These are phyloP conservation scores for Eumaeus atala DNA, from an alignment of 1,140 invertebrate genomes.

Conservation along the genomic window DNA sequence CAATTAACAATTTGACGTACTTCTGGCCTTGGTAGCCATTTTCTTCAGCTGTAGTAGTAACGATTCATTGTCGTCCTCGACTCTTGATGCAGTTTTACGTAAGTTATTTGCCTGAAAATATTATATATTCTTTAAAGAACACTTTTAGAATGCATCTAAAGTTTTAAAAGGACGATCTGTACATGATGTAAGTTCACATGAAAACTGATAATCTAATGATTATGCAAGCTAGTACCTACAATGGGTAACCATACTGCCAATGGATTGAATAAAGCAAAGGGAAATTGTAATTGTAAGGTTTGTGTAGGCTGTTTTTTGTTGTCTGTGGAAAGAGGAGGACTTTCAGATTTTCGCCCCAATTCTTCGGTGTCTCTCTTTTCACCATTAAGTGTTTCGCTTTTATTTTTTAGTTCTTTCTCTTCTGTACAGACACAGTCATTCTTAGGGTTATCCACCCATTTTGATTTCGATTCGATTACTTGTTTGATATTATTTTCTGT, in stretches of 20 bases:
- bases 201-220: not conserved
- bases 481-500: not conserved
- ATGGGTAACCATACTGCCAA: constrained; percentile 65
- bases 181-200: no score
- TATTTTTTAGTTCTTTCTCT: constrained; percentile 24
- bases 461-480: constrained; percentile 22
- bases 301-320: constrained; percentile 34
- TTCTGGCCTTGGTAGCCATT: constrained; percentile 90
- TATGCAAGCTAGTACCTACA: constrained; percentile 58
- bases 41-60: constrained; percentile 94
- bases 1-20: constrained; percentile 75
- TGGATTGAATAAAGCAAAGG: constrained; percentile 64
- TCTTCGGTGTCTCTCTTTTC: constrained; percentile 19
- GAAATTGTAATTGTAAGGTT: constrained; percentile 40
- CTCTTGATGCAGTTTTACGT: constrained; percentile 87
- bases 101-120: constrained; percentile 84
- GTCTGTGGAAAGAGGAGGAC: constrained; percentile 64
- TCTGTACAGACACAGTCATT: constrained; percentile 22
- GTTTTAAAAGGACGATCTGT: no score
- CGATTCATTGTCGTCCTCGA: constrained; percentile 96
- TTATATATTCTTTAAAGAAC: constrained; percentile 52
- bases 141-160: constrained; percentile 15
- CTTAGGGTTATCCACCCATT: constrained; percentile 12
- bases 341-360: constrained; percentile 49
- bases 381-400: constrained; percentile 19